Percentiles rank a stretch among this genome's conserved stretches.
These are phyloP conservation scores for Nezara viridula DNA, from an alignment of 2,888 invertebrate genomes.

Conservation along the genomic window DNA sequence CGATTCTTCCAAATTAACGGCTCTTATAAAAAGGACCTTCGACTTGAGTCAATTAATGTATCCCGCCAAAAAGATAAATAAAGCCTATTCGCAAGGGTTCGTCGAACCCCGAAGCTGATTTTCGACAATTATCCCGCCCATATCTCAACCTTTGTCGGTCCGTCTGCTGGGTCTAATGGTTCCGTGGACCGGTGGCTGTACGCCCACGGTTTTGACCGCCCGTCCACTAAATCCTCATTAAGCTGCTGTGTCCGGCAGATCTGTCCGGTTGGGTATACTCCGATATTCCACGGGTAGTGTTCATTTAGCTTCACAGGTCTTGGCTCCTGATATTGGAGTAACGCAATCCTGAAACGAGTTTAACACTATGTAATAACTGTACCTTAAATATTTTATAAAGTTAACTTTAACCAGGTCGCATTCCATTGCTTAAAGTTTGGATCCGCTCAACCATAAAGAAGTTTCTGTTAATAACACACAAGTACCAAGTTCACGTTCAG, in stretches of 20 bases:
- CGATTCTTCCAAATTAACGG: conserved; percentile 20
- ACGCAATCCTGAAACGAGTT: not conserved
- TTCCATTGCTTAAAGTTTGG: too few relatives aligned
- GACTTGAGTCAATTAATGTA: conserved; percentile 38
- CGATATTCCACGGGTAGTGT: not conserved
- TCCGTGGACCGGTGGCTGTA: conserved; percentile 1
- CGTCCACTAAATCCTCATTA: conserved; percentile 40
- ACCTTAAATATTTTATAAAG: too few relatives aligned
- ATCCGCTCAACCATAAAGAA: too few relatives aligned
- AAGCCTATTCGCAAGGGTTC: conserved; percentile 41
- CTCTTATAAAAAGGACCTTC: conserved; percentile 31
- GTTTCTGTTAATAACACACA: too few relatives aligned
- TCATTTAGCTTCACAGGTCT: not conserved
- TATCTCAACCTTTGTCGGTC: conserved; percentile 48
- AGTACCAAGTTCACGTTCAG: too few relatives aligned
- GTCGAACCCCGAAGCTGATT: conserved; percentile 33
- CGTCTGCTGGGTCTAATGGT: conserved; percentile 19
- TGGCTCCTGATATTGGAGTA: not conserved
- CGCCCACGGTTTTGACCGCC: not conserved
- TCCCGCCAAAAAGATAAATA: conserved; percentile 19
- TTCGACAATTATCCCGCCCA: conserved; percentile 42
- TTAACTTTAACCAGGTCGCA: too few relatives aligned
- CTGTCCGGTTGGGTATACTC: not conserved
- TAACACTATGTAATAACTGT: not conserved
- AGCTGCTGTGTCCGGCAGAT: conserved; percentile 8